Evolutionary conservation across 2,888 invertebrate species (phyloP).

Genomic region (Plebejus anna): DNA sequence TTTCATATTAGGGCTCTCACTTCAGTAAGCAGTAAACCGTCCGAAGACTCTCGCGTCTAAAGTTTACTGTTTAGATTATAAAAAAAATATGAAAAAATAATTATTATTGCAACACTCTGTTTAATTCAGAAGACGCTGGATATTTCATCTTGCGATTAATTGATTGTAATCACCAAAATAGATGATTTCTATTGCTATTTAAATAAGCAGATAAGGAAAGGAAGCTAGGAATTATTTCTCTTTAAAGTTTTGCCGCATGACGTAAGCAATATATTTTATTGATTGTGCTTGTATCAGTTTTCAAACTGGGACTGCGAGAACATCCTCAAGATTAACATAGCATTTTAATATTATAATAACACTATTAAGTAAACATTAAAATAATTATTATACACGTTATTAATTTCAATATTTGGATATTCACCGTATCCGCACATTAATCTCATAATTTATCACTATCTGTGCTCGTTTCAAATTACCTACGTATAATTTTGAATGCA

Average conservation of each 20-base stretch:
- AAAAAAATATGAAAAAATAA: not conserved
- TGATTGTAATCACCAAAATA: not conserved
- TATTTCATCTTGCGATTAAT: not conserved
- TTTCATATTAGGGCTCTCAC: not conserved
- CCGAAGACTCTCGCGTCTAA: too few species aligned
- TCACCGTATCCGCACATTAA: not conserved
- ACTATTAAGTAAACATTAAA: constrained; percentile 1
- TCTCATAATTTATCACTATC: not conserved
- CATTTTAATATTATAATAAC: constrained; percentile 1
- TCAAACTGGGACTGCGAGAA: not conserved
- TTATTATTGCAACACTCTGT: not conserved
- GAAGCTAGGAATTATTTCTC: not conserved
- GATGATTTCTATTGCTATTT: not conserved
- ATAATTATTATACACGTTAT: not conserved
- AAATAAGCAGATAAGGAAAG: not conserved
- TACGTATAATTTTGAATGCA: not conserved
- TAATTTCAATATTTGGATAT: not conserved
- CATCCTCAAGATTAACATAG: not conserved
- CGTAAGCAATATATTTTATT: not conserved
- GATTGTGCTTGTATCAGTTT: not conserved
- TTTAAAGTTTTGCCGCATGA: constrained; percentile 1
- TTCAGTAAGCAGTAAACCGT: too few species aligned
- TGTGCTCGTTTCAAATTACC: not conserved
- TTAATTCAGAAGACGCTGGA: not conserved
- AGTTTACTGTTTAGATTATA: too few species aligned